Evolutionary conservation across 92 coral and sea anemone genomes (phyloP).

Genomic region (Porites cylindrica): DNA sequence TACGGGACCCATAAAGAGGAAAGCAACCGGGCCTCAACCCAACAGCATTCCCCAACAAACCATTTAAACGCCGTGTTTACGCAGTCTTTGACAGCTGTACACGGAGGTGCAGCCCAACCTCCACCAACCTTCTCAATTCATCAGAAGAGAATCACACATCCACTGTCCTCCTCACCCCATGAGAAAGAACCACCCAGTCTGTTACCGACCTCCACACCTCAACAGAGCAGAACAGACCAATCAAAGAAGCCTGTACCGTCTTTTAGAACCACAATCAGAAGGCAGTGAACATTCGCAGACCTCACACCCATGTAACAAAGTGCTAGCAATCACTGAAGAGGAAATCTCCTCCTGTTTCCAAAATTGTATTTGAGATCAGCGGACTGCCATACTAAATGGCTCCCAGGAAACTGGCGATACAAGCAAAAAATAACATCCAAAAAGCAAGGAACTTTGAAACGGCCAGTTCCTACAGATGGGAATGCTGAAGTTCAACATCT

Average conservation of each 20-base stretch:
- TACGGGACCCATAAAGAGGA: too few relatives aligned
- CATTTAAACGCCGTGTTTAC: too few relatives aligned
- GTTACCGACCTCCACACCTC: too few relatives aligned
- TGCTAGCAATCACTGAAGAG: not conserved
- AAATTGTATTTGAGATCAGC: not conserved
- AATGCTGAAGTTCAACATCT: slow-evolving; percentile 24
- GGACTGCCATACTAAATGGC: slow-evolving; percentile 2
- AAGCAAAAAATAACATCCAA: not conserved
- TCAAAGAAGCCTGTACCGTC: slow-evolving; percentile 21
- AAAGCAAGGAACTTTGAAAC: not conserved
- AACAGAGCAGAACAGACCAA: not conserved
- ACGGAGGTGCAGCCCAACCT: too few relatives aligned
- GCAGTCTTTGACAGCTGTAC: too few relatives aligned
- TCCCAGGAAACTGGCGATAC: slow-evolving; percentile 29
- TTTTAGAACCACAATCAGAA: slow-evolving; percentile 12
- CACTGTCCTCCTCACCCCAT: too few relatives aligned
- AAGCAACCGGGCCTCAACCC: too few relatives aligned
- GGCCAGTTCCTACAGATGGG: not conserved
- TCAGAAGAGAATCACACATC: too few relatives aligned
- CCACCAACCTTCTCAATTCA: too few relatives aligned
- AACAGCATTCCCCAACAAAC: too few relatives aligned
- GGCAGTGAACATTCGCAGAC: not conserved
- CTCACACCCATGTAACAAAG: too few relatives aligned
- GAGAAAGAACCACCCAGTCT: too few relatives aligned
- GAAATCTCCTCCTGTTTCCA: not conserved